A percentile compares a stretch with the other conserved stretches of the same genome.
Evolutionary conservation across 1,140 invertebrate genomes (phyloP).

Genomic region (Chelonus insularis): DNA sequence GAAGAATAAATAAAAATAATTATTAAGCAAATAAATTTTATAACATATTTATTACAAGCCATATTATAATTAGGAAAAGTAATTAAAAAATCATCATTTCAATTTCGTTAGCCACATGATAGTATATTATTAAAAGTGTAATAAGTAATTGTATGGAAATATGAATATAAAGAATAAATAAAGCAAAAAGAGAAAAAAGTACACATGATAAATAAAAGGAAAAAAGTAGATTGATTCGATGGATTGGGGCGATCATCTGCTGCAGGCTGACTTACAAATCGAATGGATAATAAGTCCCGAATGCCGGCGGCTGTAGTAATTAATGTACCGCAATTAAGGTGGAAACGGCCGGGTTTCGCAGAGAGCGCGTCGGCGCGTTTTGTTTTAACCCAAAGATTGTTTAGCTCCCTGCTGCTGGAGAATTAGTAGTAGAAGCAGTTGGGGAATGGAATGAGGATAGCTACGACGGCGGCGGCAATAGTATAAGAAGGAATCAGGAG

Average conservation of each 20-base stretch:
- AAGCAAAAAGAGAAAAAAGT: constrained; percentile 13
- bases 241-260: constrained; percentile 5
- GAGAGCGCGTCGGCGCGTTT: constrained; percentile 27
- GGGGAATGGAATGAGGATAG: too few relatives aligned
- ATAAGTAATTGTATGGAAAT: too few relatives aligned
- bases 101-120: too few relatives aligned
- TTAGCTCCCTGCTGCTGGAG: constrained; percentile 31
- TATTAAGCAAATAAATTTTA: too few relatives aligned
- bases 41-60: too few relatives aligned
- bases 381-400: constrained; percentile 31
- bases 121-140: too few relatives aligned
- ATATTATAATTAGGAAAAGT: too few relatives aligned
- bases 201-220: background rate
- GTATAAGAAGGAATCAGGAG: background rate
- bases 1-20: too few relatives aligned
- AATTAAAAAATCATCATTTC: too few relatives aligned
- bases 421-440: too few relatives aligned
- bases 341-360: constrained; percentile 17
- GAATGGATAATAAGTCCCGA: constrained; percentile 32
- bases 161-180: constrained; percentile 8
- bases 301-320: constrained; percentile 30
- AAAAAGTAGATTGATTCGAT: constrained; percentile 22
- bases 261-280: constrained; percentile 23
- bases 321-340: constrained; percentile 36
- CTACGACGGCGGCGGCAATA: too few relatives aligned